These are phyloP conservation scores for Cyanoderma ruficeps DNA, from an alignment of 2,113 vertebrate species.

Conservation along the genomic window DNA sequence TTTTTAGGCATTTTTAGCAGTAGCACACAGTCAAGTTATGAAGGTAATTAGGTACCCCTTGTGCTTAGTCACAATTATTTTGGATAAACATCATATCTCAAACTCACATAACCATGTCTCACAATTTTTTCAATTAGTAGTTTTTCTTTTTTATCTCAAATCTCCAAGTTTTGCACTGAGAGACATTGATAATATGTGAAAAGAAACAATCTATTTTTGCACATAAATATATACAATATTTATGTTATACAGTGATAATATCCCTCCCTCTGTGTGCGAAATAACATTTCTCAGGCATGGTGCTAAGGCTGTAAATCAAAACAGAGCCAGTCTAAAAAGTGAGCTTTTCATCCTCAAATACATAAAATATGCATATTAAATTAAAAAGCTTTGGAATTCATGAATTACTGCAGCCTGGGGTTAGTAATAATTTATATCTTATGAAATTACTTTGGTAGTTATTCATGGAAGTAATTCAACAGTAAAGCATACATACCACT, in stretches of 20 bases:
- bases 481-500: neutral
- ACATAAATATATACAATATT: neutral
- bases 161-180: neutral
- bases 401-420: conserved; percentile 12
- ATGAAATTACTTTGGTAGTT: conserved; percentile 33
- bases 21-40: neutral
- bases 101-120: neutral
- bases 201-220: neutral
- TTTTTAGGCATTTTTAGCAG: neutral
- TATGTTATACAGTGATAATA: neutral
- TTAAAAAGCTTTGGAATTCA: conserved; percentile 41
- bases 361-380: conserved; percentile 50
- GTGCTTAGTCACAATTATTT: neutral
- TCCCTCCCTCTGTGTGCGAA: conserved; percentile 1
- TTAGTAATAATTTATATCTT: conserved; percentile 55
- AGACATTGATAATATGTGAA: neutral
- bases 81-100: neutral
- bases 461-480: neutral
- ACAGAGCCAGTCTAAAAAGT: conserved; percentile 1
- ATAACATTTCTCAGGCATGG: conserved; percentile 18
- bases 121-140: neutral
- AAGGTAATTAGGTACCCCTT: neutral
- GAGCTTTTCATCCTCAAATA: conserved; percentile 17
- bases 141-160: neutral
- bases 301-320: conserved; percentile 37